Evolutionary conservation across 2,888 invertebrate genomes (phyloP).

Genomic region (Sinotaia quadrata): DNA sequence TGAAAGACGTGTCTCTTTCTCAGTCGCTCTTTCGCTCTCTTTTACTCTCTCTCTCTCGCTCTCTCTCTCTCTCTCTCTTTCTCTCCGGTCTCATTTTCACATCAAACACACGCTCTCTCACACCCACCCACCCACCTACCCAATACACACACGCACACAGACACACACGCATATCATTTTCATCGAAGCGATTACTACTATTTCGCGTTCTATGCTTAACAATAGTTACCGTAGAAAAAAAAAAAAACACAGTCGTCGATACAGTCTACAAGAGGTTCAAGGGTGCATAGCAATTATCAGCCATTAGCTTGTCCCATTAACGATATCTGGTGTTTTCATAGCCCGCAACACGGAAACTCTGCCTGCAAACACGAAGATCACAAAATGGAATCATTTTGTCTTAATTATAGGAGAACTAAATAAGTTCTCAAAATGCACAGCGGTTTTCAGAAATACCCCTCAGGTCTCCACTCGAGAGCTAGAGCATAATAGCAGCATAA

Average conservation of each 20-base stretch:
- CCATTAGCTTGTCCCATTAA: slow-evolving; percentile 12
- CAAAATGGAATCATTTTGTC: slow-evolving; percentile 11
- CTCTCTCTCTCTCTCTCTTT: neutral
- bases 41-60: slow-evolving; percentile 1
- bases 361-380: neutral
- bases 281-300: neutral
- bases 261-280: too few species aligned
- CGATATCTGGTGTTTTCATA: slow-evolving; percentile 23
- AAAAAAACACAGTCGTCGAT: too few species aligned
- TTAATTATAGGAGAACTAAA: slow-evolving; percentile 25
- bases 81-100: neutral
- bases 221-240: too few species aligned
- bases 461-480: too few species aligned
- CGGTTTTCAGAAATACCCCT: too few species aligned
- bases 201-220: too few species aligned
- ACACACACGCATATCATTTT: neutral
- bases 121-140: neutral
- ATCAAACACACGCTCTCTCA: neutral
- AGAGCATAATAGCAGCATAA: too few species aligned
- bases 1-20: too few species aligned
- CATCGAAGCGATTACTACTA: too few species aligned
- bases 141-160: neutral
- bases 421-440: too few species aligned
- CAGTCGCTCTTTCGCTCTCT: slow-evolving; percentile 6
- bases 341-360: slow-evolving; percentile 22